Base-by-base conservation (phyloP, 2,797 vertebrate genomes). In the Acrossocheilus fasciatus region DNA sequence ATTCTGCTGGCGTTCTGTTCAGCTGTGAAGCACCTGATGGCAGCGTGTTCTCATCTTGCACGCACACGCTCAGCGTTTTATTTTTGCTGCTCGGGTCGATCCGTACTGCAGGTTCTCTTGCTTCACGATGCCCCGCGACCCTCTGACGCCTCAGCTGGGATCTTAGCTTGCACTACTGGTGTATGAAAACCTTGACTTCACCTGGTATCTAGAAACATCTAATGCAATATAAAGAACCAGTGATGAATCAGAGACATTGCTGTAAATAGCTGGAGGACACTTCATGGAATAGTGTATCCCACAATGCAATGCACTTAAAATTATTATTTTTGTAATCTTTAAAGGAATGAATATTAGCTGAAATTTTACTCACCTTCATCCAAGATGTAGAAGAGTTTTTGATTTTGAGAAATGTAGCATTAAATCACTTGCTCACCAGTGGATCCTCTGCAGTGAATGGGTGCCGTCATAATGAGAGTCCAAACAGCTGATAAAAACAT, bases 11-110 rank as follows among this genome's bases (percentile, higher is more conserved):
- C 45, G 76, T 86, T 73, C 82, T 86, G 68, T 82, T 89, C 88
- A 84, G 86, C 81, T 87, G 69, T 68, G 81, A 86, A 81, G 39
- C 89, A 86, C 86, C 86, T 89, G 87, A 86, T 86, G 81, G 76
- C 87, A 86, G 59, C 57, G 36, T 86, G 81, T 73, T 87, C 80
- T 68, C 50, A 41, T 50, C 72, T 64, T 39, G 34, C 80, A 39
- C 41, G n/a, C 52, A 78, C 73, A 74, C 39, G 4, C 9, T 9
- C 72, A 36, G 36, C 15, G 47, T 80, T 79, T 62, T 72, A 45
- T 85, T 75, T 87, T 79, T 75, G 62, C 74, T 70, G 82, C 72
- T 75, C 59, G 36, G 30, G 84, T 79, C 85, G 41, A 52, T 86
- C 73, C 3, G 15, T 43, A 70, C 81, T 45, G 64, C 84, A 72